Conservation (phyloP, 1,140 invertebrate genomes). For the Bradynema listronoti region DNA sequence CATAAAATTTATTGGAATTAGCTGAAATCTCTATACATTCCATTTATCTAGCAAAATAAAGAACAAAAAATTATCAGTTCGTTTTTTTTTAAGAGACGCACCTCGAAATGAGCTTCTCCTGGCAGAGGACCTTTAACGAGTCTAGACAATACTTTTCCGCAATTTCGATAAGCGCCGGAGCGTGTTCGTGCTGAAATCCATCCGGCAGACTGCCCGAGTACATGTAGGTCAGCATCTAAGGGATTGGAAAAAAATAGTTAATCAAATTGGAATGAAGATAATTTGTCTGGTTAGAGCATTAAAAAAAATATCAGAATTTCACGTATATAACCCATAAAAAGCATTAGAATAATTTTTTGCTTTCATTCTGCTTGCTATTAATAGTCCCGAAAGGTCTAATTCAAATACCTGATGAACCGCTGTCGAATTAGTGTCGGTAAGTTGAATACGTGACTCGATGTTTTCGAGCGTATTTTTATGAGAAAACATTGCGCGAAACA, state of each 20-base stretch:
- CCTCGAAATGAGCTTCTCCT: constrained; percentile 49
- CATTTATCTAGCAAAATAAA: too few species aligned
- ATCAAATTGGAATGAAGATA: too few species aligned
- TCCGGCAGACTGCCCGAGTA: constrained; percentile 45
- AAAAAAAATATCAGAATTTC: too few species aligned
- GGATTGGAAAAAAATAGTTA: too few species aligned
- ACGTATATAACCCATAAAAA: too few species aligned
- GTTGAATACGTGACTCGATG: constrained; percentile 31
- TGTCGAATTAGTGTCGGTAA: constrained; percentile 35
- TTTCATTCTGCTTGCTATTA: too few species aligned
- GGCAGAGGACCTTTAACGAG: constrained; percentile 51
- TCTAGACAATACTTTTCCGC: constrained; percentile 52
- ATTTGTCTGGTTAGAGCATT: too few species aligned
- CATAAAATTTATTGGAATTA: neutral
- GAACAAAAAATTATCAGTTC: too few species aligned
- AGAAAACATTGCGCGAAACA: constrained; percentile 55
- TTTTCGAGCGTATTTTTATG: constrained; percentile 44
- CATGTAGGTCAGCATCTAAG: constrained; percentile 55
- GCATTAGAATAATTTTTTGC: too few species aligned
- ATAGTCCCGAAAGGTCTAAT: too few species aligned
- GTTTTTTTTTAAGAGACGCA: constrained; percentile 11
- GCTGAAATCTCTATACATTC: constrained; percentile 1
- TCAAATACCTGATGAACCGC: constrained; percentile 48
- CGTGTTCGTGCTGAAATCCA: constrained; percentile 38
- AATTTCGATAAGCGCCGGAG: constrained; percentile 46